Evolutionary conservation across 2,113 vertebrate genomes (phyloP), one percentile per base, ranked within the genome.

Genomic region (Stigmatopora nigra): DNA sequence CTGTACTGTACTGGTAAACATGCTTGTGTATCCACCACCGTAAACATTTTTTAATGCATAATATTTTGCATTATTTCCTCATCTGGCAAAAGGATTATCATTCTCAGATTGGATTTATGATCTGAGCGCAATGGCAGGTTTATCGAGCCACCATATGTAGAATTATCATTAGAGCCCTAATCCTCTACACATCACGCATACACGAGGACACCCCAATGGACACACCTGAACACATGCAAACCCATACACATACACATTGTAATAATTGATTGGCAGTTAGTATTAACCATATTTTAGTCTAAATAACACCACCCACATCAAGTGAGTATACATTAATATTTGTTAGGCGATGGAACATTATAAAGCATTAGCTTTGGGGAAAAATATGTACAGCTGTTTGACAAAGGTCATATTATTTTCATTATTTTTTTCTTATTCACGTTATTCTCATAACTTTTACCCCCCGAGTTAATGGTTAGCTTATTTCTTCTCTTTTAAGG

Each of bases 141-240:
- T 91, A 87, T 83, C 78, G 76, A 81, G 71, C 75, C 84, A 85
- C 89, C 88, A 89, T 90, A 90, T 91, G 88, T 85, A 85, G 87
- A 89, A 90, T 91, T 83, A 91, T 89, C 87, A 86, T 89, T 81
- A 85, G 78, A 71, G 76, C 63, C 63, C 31, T 90, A 90, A 91
- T 89, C 90, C 81, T 47, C 64, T 17, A 36, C 74, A 62, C 74
- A 79, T 66, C 69, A 65, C 64, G 71, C 63, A 31, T 64, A 72
- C 64, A 71, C 73, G 79, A 64, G 78, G 7, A 63, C 68, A 69
- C 64, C 75, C 62, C 22, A 63, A 69, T 59, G 65, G 71, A 81
- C 67, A 78, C n/a, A 61, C 41, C 10, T 14, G 10, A 20, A 65
- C 68, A 69, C 62, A 75, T 60, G 19, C 64, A 69, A 61, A 63